Conservation (phyloP, 2,797 vertebrate genomes). For the Galagoides demidoff region DNA sequence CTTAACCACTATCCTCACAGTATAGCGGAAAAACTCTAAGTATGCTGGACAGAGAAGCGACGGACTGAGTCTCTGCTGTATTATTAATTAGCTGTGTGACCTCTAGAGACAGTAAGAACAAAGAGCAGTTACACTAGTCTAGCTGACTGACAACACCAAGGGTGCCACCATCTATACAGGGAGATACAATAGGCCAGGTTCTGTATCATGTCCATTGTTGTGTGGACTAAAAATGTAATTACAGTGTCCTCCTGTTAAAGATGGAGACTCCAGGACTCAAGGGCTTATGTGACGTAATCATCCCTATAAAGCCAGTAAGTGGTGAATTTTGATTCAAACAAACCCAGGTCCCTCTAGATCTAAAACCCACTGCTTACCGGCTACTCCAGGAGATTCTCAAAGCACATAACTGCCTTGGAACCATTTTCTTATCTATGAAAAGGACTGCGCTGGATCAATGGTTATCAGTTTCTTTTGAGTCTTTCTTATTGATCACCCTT, state of each 20-base stretch:
- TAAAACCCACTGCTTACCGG: background rate
- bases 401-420: background rate
- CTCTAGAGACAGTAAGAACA: background rate
- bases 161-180: background rate
- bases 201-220: background rate
- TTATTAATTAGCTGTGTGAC: background rate
- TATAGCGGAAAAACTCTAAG: background rate
- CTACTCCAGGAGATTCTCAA: background rate
- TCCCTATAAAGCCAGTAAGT: background rate
- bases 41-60: background rate
- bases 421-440: background rate
- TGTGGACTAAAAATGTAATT: background rate
- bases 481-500: background rate
- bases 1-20: background rate
- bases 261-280: background rate
- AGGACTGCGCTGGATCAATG: background rate
- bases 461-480: slow-evolving; percentile 19
- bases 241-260: background rate
- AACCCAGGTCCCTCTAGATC: background rate
- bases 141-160: background rate
- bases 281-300: background rate
- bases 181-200: background rate
- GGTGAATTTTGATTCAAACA: background rate
- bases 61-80: background rate
- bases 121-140: background rate